Conservation (phyloP, 2,797 vertebrate genomes). For the Hemitrygon akajei region DNA sequence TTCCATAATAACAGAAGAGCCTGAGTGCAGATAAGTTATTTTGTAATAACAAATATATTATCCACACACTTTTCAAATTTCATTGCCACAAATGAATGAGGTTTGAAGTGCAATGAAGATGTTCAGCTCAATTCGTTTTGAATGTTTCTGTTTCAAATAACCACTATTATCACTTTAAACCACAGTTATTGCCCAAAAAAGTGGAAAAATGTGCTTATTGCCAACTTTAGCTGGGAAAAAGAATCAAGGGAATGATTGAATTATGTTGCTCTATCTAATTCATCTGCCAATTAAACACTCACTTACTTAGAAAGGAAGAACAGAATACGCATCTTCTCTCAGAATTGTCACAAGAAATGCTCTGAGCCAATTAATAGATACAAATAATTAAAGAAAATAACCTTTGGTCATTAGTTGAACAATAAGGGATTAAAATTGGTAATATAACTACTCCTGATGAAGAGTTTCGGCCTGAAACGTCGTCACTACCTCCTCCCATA, state of each 20-base stretch:
- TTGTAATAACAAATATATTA: not conserved
- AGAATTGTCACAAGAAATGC: not conserved
- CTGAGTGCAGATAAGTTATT: conserved; percentile 22
- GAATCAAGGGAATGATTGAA: not conserved
- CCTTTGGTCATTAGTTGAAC: not conserved
- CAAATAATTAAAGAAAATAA: not conserved
- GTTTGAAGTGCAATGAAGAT: conserved; percentile 13
- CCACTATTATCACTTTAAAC: not conserved
- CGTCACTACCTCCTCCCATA: too few relatives aligned
- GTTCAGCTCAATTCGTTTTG: conserved; percentile 12
- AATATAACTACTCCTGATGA: too few relatives aligned
- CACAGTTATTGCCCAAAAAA: not conserved
- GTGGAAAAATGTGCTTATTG: not conserved
- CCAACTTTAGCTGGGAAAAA: not conserved
- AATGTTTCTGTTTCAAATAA: not conserved
- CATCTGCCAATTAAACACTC: too few relatives aligned
- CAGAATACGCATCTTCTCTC: not conserved
- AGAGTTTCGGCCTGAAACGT: too few relatives aligned
- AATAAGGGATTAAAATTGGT: conserved; percentile 1
- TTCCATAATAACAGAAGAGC: conserved; percentile 13
- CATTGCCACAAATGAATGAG: conserved; percentile 4
- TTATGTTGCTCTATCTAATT: not conserved
- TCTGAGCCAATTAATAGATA: not conserved
- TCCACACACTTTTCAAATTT: not conserved
- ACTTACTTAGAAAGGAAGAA: not conserved